These are phyloP conservation scores for Drosophila birchii DNA, from an alignment of 2,888 invertebrate genomes.

Conservation along the genomic window DNA sequence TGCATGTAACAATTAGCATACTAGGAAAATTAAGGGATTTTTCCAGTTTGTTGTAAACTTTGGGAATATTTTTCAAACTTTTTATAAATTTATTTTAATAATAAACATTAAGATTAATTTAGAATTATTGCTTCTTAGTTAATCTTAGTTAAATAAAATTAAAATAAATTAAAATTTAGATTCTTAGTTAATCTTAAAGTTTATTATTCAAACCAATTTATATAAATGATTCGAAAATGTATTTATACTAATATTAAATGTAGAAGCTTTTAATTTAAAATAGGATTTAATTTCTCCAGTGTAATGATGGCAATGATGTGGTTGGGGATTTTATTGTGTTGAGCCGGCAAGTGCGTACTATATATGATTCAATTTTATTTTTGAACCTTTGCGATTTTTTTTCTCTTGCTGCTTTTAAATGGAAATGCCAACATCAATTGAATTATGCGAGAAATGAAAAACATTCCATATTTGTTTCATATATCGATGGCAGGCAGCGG, in stretches of 20 bases:
- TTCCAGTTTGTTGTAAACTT: neutral
- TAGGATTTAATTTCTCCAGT: neutral
- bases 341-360: constrained; percentile 41
- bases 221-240: no score
- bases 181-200: no score
- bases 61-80: neutral
- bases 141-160: no score
- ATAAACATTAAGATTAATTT: no score
- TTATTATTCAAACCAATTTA: no score
- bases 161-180: no score
- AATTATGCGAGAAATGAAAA: constrained; percentile 61
- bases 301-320: neutral
- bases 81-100: neutral
- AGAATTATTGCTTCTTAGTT: no score
- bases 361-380: constrained; percentile 44
- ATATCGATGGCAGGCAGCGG: constrained; percentile 12
- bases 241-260: no score
- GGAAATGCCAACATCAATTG: constrained; percentile 67
- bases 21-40: neutral
- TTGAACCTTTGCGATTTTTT: constrained; percentile 6
- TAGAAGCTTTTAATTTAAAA: neutral
- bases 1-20: neutral
- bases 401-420: constrained; percentile 41
- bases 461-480: constrained; percentile 48
- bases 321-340: constrained; percentile 40